Percentiles rank a stretch among this genome's conserved stretches.
These are phyloP conservation scores for Antechinus stuartii DNA, from an alignment of 2,113 vertebrate species.

Conservation along the genomic window DNA sequence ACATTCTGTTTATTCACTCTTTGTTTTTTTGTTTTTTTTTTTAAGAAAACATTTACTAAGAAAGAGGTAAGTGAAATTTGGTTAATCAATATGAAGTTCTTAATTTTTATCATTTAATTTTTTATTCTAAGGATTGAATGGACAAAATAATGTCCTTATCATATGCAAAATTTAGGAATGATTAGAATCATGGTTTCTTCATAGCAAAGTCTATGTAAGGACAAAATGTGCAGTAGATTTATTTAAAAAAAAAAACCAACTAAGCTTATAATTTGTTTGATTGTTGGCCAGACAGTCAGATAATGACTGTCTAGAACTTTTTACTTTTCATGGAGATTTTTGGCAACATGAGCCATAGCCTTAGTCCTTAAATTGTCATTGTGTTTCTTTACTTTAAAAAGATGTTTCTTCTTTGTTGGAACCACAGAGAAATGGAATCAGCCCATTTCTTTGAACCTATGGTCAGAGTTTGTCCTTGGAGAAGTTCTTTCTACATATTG, in stretches of 20 bases:
- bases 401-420: not conserved
- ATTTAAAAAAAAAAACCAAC: not conserved
- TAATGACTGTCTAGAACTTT: not conserved
- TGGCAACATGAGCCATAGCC: not conserved
- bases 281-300: not conserved
- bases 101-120: not conserved
- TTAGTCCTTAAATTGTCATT: not conserved
- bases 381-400: not conserved
- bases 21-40: not conserved
- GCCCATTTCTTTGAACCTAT: not conserved
- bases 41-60: not conserved
- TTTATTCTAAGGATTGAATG: not conserved
- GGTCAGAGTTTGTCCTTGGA: not conserved
- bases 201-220: not conserved
- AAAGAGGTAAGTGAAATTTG: not conserved
- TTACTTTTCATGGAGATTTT: not conserved
- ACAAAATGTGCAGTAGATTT: not conserved
- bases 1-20: not conserved
- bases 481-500: not conserved
- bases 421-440: not conserved
- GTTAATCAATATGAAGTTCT: not conserved
- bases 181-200: not conserved
- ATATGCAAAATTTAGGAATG: not conserved
- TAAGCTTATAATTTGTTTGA: not conserved
- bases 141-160: not conserved